Evolutionary conservation across 92 coral and sea anemone species (phyloP).

Genomic region (Umimayanthus kanabou): DNA sequence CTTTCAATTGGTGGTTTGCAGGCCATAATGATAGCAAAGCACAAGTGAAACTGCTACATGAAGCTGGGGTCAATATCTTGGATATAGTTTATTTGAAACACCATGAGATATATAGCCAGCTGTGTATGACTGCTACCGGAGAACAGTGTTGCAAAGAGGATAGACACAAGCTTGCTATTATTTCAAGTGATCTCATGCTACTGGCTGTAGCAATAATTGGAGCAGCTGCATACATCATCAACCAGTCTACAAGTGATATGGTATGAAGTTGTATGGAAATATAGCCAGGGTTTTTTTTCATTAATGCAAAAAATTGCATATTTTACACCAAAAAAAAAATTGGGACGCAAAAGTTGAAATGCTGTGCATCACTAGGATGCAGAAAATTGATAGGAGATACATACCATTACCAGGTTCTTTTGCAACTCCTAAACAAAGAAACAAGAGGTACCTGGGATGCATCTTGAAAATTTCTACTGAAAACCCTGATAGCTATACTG

Average conservation of each 20-base stretch:
- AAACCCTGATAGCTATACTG: too few species aligned
- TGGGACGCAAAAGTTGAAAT: too few species aligned
- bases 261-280: conserved; percentile 42
- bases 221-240: conserved; percentile 84
- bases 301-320: too few species aligned
- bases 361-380: too few species aligned
- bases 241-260: conserved; percentile 88
- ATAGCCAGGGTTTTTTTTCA: background rate
- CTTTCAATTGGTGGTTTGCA: conserved; percentile 14
- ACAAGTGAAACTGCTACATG: conserved; percentile 92
- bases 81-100: conserved; percentile 86
- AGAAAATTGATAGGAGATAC: too few species aligned
- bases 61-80: conserved; percentile 82
- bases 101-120: conserved; percentile 82
- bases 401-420: too few species aligned
- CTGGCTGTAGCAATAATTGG: conserved; percentile 86
- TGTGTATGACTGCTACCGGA: conserved; percentile 93
- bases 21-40: conserved; percentile 90
- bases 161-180: conserved; percentile 82
- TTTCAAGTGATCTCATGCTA: conserved; percentile 86
- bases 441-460: too few species aligned
- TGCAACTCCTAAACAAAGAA: too few species aligned
- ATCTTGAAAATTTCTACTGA: too few species aligned
- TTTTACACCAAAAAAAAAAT: too few species aligned
- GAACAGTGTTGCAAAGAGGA: conserved; percentile 70